A percentile compares a stretch with the other conserved stretches of the same genome.
These are phyloP conservation scores for Caenorhabditis elegans DNA, from an alignment of 1,140 invertebrate genomes.

Conservation along the genomic window DNA sequence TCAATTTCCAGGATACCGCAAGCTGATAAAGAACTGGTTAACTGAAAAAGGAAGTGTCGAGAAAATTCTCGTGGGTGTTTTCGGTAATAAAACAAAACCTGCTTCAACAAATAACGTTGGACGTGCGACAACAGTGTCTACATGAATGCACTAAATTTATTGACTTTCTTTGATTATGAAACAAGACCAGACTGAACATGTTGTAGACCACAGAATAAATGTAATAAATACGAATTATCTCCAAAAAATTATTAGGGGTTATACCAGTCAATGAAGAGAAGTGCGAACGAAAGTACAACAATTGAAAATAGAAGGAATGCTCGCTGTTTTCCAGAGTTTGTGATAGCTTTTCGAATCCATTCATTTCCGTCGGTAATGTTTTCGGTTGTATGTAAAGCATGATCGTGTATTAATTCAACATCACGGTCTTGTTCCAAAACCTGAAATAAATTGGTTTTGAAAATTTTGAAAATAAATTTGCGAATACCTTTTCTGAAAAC, in stretches of 20 bases:
- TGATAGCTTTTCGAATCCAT: slow-evolving; percentile 76
- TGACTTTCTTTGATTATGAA: background rate
- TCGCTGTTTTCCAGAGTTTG: slow-evolving; percentile 87
- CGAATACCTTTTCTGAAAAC: background rate
- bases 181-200: background rate
- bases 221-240: no score
- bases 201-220: background rate
- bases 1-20: background rate
- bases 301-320: slow-evolving; percentile 93
- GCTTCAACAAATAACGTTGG: background rate
- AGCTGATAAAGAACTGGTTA: background rate
- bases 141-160: background rate
- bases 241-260: no score
- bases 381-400: slow-evolving; percentile 85
- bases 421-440: slow-evolving; percentile 76
- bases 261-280: slow-evolving; percentile 97
- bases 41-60: slow-evolving; percentile 7
- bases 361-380: slow-evolving; percentile 95
- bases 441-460: slow-evolving; percentile 30
- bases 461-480: no score
- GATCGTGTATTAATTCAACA: slow-evolving; percentile 83
- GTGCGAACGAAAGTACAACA: slow-evolving; percentile 88
- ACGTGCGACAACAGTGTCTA: background rate
- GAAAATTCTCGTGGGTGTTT: background rate
- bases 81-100: background rate